A percentile compares a stretch with the other conserved stretches of the same genome.
These are phyloP conservation scores for Sesamia nonagrioides DNA, from an alignment of 1,140 invertebrate genomes.

Conservation along the genomic window DNA sequence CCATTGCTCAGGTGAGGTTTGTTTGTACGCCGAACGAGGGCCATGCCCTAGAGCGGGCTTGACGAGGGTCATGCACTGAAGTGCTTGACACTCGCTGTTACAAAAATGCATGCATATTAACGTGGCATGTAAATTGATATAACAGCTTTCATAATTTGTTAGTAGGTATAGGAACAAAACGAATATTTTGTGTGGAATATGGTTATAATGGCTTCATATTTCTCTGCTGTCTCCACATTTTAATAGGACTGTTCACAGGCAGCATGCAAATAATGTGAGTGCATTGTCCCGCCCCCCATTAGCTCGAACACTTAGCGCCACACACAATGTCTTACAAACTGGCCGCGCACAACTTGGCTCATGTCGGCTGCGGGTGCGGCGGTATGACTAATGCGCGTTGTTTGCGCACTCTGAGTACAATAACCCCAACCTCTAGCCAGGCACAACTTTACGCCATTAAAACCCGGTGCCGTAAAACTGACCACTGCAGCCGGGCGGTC, in stretches of 20 bases:
- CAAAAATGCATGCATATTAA: background rate
- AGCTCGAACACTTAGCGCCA: background rate
- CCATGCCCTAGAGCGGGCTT: background rate
- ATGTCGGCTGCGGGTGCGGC: background rate
- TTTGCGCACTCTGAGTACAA: background rate
- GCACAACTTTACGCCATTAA: slow-evolving; percentile 10
- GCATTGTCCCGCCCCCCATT: background rate
- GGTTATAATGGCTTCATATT: background rate
- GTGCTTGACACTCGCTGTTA: background rate
- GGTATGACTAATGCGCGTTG: slow-evolving; percentile 3
- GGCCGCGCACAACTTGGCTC: background rate
- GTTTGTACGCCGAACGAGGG: background rate
- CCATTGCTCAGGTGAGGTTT: background rate
- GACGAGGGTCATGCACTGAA: background rate
- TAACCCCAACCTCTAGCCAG: background rate
- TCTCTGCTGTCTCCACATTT: background rate
- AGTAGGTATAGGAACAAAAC: too few relatives aligned
- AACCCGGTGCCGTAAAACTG: background rate
- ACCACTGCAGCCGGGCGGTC: background rate
- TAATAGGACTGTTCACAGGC: background rate
- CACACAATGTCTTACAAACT: background rate
- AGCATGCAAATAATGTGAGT: slow-evolving; percentile 2
- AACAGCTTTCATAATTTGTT: too few relatives aligned
- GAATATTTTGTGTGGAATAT: background rate
- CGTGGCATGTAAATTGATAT: too few relatives aligned